A percentile compares a stretch with the other conserved stretches of the same genome.
Conservation (phyloP, 2,888 invertebrate species). For the Macropis europaea region DNA sequence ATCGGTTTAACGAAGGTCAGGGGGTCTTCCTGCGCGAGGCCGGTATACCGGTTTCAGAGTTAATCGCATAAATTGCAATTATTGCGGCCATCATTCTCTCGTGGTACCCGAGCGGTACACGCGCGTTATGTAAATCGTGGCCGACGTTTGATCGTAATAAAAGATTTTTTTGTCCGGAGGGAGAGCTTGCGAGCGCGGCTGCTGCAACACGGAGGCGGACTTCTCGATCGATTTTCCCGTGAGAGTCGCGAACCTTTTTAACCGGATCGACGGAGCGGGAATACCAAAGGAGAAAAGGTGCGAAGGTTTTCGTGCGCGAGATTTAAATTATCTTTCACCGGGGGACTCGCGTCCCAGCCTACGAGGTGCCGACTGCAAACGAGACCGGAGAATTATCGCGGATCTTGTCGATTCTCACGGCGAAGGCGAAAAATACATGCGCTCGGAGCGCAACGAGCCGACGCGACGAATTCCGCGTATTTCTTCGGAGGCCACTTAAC, state of each 20-base stretch:
- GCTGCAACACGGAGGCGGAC: not conserved
- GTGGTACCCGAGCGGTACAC: slow-evolving; percentile 22
- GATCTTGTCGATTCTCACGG: slow-evolving; percentile 39
- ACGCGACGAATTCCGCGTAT: slow-evolving; percentile 46
- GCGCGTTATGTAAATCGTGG: slow-evolving; percentile 48
- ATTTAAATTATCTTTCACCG: slow-evolving; percentile 22
- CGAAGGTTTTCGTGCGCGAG: not conserved
- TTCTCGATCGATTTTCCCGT: not conserved
- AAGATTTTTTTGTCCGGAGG: slow-evolving; percentile 24
- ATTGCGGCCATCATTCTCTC: slow-evolving; percentile 52
- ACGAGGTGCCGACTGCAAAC: slow-evolving; percentile 5
- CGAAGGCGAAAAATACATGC: slow-evolving; percentile 31
- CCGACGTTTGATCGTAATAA: slow-evolving; percentile 27
- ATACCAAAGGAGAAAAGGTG: too few species aligned
- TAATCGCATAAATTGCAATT: slow-evolving; percentile 62
- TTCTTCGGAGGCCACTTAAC: slow-evolving; percentile 23
- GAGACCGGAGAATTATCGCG: slow-evolving; percentile 21
- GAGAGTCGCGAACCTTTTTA: not conserved
- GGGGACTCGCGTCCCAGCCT: not conserved
- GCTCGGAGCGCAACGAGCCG: slow-evolving; percentile 15
- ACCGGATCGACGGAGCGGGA: not conserved
- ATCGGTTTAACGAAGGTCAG: slow-evolving; percentile 50
- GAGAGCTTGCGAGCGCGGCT: slow-evolving; percentile 9
- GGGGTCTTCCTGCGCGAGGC: slow-evolving; percentile 25
- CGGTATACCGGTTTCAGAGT: slow-evolving; percentile 51